Evolutionary conservation across 2,113 vertebrate genomes (phyloP), one percentile per base, ranked within the genome.

Genomic region (Mesocricetus auratus): DNA sequence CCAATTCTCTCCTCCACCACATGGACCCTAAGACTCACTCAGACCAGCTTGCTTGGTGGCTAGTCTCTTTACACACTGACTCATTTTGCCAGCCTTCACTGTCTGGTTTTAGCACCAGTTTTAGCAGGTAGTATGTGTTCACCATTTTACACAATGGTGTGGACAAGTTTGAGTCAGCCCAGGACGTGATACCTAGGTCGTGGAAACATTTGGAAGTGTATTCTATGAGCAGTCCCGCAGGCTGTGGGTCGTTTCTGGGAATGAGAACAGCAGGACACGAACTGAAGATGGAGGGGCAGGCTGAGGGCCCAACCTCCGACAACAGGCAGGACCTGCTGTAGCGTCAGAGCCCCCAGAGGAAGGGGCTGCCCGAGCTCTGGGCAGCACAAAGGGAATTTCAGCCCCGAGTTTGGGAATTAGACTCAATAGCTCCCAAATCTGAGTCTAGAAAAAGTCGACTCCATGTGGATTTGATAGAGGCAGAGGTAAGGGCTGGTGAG

Each of bases 391-490:
- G n/a, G 53, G 58, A 21, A 24, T 47, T 77, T 50, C 11, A 33
- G 73, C 4, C 0, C 21, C 13, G 53, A 64, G 50, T 75, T 15
- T 6, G 0, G 53, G 81, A 96, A 92, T 95, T 96, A 93, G 29
- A 58, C 69, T 68, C 56, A 16, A 90, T 73, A 89, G 81, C 77
- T 94, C 93, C 45, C 47, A 88, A 89, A n/a, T 64, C 82, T 26
- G 53, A 77, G 60, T 91, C 66, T 81, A 62, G 33, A 66, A 90
- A 97, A 97, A 93, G 85, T 22, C 53, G 78, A 78, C 81, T 94
- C 86, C 75, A 45, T 16, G 13, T 89, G 93, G 94, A 91, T 94
- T 94, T 95, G 86, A 22, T n/a, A n/a, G n/a, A 95, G 64, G 85
- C 31, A 60, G 22, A 85, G 85, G 89, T 79, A 92, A 97, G 89